phyloP scores from a whole-genome alignment of 2,113 vertebrate species.

The Thinocorus orbignyianus region DNA sequence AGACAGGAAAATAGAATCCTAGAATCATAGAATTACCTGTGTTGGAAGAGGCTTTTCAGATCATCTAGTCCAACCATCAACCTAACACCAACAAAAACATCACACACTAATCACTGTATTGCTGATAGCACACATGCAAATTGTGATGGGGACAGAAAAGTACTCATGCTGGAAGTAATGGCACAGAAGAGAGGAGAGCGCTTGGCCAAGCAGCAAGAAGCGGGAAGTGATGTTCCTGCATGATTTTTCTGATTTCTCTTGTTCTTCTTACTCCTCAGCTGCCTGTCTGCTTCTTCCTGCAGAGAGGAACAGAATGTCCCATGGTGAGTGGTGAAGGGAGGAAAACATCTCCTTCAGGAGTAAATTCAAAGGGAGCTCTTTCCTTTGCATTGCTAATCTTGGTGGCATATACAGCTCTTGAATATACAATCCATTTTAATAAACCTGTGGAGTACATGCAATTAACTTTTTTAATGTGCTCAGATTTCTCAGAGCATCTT shows the following conservation, averaged over 20 bases:
- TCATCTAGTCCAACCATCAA: no score
- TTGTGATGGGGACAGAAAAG: background rate
- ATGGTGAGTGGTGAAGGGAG: background rate
- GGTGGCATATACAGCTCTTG: background rate
- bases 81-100: no score
- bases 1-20: background rate
- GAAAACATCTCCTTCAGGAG: background rate
- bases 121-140: background rate
- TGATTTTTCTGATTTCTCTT: background rate
- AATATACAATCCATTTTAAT: background rate
- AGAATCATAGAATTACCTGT: no score
- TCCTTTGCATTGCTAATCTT: background rate
- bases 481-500: background rate
- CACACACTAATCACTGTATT: no score
- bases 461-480: background rate
- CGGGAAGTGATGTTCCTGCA: background rate
- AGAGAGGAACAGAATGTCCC: background rate
- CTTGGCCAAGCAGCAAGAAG: background rate
- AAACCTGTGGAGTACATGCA: background rate
- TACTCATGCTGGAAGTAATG: accelerated
- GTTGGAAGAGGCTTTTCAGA: no score
- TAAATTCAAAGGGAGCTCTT: background rate
- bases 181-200: background rate
- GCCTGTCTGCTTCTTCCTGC: background rate
- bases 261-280: background rate